Percentiles rank a stretch among this genome's conserved stretches.
phyloP scores from a whole-genome alignment of 2,113 vertebrate species.

The Trematomus loennbergii region DNA sequence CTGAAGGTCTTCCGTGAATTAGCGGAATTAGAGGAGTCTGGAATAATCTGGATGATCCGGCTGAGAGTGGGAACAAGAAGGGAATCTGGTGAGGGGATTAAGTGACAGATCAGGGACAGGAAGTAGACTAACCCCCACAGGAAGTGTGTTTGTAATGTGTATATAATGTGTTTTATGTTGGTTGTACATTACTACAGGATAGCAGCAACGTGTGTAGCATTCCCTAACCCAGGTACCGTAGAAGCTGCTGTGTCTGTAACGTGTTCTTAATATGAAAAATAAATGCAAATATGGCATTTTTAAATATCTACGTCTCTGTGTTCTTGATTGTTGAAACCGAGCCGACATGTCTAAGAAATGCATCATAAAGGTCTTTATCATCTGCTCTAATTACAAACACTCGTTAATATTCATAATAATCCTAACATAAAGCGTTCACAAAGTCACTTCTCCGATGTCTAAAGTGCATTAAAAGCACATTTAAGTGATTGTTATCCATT shows the following conservation, averaged over 20 bases:
- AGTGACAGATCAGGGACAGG: slow-evolving; percentile 54
- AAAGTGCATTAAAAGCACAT: no score
- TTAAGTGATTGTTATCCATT: no score
- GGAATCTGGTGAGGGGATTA: slow-evolving; percentile 72
- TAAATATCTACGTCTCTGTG: slow-evolving; percentile 1
- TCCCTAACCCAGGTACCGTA: slow-evolving; percentile 80
- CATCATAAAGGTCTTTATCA: no score
- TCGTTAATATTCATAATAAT: no score
- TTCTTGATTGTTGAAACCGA: neutral
- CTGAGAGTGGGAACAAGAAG: slow-evolving; percentile 71
- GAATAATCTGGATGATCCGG: slow-evolving; percentile 75
- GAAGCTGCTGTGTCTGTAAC: slow-evolving; percentile 79
- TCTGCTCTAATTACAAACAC: no score
- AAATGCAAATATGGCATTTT: slow-evolving; percentile 61
- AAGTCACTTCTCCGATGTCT: no score
- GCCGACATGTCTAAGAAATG: no score
- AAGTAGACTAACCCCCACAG: slow-evolving; percentile 20
- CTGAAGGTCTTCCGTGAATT: slow-evolving; percentile 29
- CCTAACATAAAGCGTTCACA: no score
- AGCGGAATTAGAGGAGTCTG: slow-evolving; percentile 42
- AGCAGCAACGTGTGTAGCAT: no score
- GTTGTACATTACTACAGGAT: no score
- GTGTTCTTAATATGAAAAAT: slow-evolving; percentile 78
- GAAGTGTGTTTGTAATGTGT: slow-evolving; percentile 63
- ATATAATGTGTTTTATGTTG: no score